Base-by-base conservation (phyloP, 2,888 invertebrate genomes). In the Catocala fraxini region DNA sequence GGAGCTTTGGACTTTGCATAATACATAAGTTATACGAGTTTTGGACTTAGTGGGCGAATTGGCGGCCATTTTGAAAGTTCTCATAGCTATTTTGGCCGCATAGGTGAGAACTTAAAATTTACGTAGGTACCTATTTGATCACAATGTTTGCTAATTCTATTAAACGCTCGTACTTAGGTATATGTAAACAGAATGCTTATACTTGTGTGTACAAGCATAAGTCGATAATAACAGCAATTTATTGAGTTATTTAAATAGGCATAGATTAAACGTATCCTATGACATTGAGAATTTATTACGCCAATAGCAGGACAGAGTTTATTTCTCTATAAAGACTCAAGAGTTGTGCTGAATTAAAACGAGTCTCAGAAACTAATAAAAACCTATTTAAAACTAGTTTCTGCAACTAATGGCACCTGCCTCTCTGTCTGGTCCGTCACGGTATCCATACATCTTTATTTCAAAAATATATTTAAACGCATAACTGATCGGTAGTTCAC, bases 11-110 rank as follows among this genome's bases (percentile, higher is more conserved):
- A 62, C 63, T 74, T 78, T 80, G 76, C 74, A 79, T 82, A 75
- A 75, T 80, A 71, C 73, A 74, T 72, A 67, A 75, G 71, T 75
- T 68, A 79, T 79, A 80, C 78, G 64, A 77, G 78, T 83, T 85
- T 85, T 77, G 79, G 78, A 77, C 68, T 69, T 68, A 77, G 90
- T 91, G 91, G 91, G 92, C 89, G 91, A 87, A 86, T 85, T 66
- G 81, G 79, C 84, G 83, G 89, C 88, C 88, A 89, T 90, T 89
- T 89, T 89, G 88, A 89, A 89, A 87, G 84, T 84, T 84, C 87
- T 86, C 80, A 77, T 67, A 66, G 76, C 72, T 72, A 75, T 74
- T 63, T 83, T 86, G 81, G 90, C n/a, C n/a, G n/a, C 88, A 92
- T 92, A 89, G 92, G 91, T 85, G 89, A 84, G 81, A 83, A 79